A percentile compares a stretch with the other conserved stretches of the same genome.
Evolutionary conservation across 2,888 invertebrate species (phyloP).

Genomic region (Choristoneura rosaceana): DNA sequence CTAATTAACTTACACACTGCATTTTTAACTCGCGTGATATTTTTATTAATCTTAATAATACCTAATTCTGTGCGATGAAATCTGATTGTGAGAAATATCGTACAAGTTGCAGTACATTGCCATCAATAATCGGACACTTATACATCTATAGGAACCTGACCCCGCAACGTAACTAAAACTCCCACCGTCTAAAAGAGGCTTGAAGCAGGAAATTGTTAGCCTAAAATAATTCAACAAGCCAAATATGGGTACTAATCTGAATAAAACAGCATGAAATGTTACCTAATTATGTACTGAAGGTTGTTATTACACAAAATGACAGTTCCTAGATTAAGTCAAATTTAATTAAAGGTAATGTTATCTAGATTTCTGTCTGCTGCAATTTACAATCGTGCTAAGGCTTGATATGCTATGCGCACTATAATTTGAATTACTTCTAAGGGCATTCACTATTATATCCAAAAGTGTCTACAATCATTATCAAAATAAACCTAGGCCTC

Average conservation of each 20-base stretch:
- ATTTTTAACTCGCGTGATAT: no score
- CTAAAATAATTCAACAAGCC: slow-evolving; percentile 18
- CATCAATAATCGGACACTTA: background rate
- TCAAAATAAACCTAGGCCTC: background rate
- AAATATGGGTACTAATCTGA: slow-evolving; percentile 31
- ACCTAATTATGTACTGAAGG: slow-evolving; percentile 27
- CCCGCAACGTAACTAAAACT: no score
- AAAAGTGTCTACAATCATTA: background rate
- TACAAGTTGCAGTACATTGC: no score
- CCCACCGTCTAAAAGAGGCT: no score
- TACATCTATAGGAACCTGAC: no score
- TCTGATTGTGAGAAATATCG: no score
- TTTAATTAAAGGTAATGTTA: slow-evolving; percentile 24
- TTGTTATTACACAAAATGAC: slow-evolving; percentile 35
- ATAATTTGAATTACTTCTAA: background rate
- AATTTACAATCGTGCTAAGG: background rate
- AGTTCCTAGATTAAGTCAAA: slow-evolving; percentile 34
- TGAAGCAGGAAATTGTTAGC: background rate
- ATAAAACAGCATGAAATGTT: slow-evolving; percentile 33
- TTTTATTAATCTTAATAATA: no score
- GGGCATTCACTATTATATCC: background rate
- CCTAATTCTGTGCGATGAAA: no score
- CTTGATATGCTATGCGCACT: background rate
- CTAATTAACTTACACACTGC: no score
- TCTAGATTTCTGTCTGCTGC: slow-evolving; percentile 25